phyloP scores from a whole-genome alignment of 1,140 invertebrate species.

The Argopecten irradians region DNA sequence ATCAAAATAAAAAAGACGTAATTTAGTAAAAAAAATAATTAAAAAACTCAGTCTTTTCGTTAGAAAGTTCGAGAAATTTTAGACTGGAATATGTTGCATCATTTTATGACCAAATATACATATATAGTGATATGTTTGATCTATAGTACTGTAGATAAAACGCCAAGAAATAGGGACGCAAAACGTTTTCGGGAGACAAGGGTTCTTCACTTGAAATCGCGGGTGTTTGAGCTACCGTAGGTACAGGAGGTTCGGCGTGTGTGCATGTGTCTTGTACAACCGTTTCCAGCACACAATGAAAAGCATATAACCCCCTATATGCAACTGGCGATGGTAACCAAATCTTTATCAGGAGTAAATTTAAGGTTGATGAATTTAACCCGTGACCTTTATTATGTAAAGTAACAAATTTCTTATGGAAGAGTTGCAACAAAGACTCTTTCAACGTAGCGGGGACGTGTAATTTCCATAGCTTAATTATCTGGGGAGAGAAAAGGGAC shows the following conservation, averaged over 20 bases:
- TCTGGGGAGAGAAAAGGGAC: constrained; percentile 31
- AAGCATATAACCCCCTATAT: constrained; percentile 27
- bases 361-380: constrained; percentile 50
- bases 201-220: too few species aligned
- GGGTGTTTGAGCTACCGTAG: background rate
- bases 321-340: constrained; percentile 42
- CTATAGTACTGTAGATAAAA: too few species aligned
- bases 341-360: constrained; percentile 32
- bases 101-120: too few species aligned
- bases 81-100: too few species aligned
- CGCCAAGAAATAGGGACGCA: too few species aligned
- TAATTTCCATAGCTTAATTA: constrained; percentile 53
- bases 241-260: background rate
- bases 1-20: too few species aligned
- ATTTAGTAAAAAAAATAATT: too few species aligned
- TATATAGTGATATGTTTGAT: too few species aligned
- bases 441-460: constrained; percentile 43
- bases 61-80: too few species aligned
- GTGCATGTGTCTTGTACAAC: constrained; percentile 15
- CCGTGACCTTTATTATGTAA: constrained; percentile 48
- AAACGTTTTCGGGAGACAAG: too few species aligned
- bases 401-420: constrained; percentile 50
- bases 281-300: background rate
- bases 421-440: constrained; percentile 49
- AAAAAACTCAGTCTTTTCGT: too few species aligned